These are phyloP conservation scores for Limenitis camilla DNA, from an alignment of 2,888 invertebrate species.

Conservation along the genomic window DNA sequence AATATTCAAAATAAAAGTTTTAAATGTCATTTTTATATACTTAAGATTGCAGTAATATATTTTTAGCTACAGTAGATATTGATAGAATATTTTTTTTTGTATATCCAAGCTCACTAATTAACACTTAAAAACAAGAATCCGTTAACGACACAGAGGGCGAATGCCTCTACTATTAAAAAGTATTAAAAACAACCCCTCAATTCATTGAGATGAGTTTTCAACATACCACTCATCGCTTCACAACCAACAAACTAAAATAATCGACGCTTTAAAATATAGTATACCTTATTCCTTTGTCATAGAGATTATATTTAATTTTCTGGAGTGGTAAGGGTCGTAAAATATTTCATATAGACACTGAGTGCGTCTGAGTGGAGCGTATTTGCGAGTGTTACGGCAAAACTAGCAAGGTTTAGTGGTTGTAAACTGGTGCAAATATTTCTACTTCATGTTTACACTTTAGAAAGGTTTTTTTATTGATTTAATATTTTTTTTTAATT, in stretches of 20 bases:
- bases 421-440: not conserved
- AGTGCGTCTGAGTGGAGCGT: constrained; percentile 17
- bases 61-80: not conserved
- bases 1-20: no score
- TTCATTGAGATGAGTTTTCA: constrained; percentile 18
- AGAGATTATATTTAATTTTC: not conserved
- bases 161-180: constrained; percentile 1
- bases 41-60: no score
- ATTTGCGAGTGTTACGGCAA: constrained; percentile 13
- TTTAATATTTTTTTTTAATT: no score
- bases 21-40: no score
- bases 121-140: not conserved
- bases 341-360: constrained; percentile 11
- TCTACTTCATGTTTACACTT: not conserved
- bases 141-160: constrained; percentile 2
- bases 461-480: not conserved
- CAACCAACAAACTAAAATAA: constrained; percentile 4
- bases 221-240: constrained; percentile 14
- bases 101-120: no score
- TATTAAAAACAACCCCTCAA: constrained; percentile 9
- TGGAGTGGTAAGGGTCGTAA: not conserved
- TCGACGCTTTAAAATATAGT: not conserved
- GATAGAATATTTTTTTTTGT: no score
- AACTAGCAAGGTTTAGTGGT: not conserved
- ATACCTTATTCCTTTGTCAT: not conserved